Percentiles rank a stretch among this genome's conserved stretches.
Evolutionary conservation across 2,113 vertebrate genomes (phyloP).

Genomic region (Pygathrix nemaeus): DNA sequence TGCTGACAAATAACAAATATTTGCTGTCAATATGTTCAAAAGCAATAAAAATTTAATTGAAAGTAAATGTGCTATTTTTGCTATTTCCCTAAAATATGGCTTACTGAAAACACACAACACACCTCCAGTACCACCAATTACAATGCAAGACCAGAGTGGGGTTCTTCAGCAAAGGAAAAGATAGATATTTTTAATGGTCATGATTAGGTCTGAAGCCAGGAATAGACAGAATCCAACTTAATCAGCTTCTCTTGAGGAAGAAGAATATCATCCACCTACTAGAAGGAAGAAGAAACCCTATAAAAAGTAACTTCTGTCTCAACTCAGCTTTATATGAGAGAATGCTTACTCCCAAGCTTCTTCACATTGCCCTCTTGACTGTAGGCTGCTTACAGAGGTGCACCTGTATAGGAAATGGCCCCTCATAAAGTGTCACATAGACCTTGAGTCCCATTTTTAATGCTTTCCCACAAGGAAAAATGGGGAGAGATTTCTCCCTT

Average conservation of each 20-base stretch:
- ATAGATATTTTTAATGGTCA: background rate
- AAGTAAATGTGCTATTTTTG: conserved; percentile 32
- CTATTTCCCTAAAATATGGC: conserved; percentile 34
- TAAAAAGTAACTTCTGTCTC: background rate
- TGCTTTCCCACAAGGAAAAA: background rate
- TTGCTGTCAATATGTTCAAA: conserved; percentile 48
- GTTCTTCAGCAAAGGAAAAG: background rate
- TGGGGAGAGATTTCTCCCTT: background rate
- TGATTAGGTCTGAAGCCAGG: background rate
- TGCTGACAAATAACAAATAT: conserved; percentile 46
- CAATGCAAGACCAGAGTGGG: background rate
- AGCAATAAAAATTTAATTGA: conserved; percentile 41
- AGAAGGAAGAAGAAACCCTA: background rate
- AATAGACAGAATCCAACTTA: background rate
- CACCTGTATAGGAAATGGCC: background rate
- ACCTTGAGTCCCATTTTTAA: background rate
- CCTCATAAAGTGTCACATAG: background rate
- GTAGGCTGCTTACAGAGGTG: background rate
- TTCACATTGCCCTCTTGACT: background rate
- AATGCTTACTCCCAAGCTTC: background rate
- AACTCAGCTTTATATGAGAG: background rate
- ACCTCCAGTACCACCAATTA: background rate
- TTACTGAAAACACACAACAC: conserved; percentile 20
- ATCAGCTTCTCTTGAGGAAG: background rate
- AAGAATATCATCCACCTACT: background rate